Percentiles rank a stretch among this genome's conserved stretches.
Conservation (phyloP, 2,113 vertebrate genomes). For the Oxyura jamaicensis region DNA sequence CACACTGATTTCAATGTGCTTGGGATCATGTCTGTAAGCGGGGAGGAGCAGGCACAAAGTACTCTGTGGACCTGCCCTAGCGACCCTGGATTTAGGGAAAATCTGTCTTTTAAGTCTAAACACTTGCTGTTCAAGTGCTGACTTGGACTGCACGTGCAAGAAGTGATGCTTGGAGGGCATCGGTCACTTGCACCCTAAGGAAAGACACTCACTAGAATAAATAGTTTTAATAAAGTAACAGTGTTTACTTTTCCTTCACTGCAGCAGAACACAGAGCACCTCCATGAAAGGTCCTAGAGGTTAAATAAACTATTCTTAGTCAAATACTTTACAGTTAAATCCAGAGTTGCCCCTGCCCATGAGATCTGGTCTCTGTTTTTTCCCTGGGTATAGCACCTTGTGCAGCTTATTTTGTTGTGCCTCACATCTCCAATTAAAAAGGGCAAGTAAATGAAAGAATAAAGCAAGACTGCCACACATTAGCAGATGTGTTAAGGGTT, state of each 20-base stretch:
- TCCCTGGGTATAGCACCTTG: background rate
- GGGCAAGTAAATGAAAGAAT: background rate
- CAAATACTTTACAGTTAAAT: conserved; percentile 22
- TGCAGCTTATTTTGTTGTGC: background rate
- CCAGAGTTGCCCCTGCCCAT: background rate
- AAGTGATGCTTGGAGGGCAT: background rate
- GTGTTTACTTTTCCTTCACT: conserved; percentile 49
- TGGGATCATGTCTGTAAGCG: background rate
- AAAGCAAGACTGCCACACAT: background rate
- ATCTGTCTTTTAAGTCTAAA: background rate
- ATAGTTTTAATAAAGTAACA: conserved; percentile 28
- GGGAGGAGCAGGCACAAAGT: background rate
- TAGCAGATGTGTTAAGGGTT: background rate
- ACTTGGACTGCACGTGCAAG: background rate
- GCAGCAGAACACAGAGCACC: conserved; percentile 8
- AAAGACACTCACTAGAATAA: background rate
- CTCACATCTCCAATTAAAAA: background rate
- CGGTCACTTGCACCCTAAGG: background rate
- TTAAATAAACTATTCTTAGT: conserved; percentile 61
- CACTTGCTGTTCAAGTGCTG: background rate
- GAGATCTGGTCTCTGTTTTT: background rate
- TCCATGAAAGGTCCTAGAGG: conserved; percentile 21
- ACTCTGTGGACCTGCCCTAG: background rate
- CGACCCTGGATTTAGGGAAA: background rate
- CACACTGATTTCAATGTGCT: background rate